Evolutionary conservation across 2,797 vertebrate species (phyloP), one percentile per base, ranked within the genome.

Genomic region (Melanotaenia nigrans): DNA sequence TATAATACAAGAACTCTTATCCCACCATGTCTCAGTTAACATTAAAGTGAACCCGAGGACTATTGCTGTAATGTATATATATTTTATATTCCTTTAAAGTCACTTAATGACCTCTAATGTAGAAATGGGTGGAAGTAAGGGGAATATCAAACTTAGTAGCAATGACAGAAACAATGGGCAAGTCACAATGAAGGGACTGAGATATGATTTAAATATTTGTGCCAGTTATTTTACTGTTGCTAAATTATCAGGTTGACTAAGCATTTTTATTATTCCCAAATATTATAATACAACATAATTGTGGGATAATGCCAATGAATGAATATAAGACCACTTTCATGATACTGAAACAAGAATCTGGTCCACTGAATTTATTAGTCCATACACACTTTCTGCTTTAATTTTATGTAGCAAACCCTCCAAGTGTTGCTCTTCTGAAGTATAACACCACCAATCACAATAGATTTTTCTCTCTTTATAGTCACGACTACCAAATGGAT

Each of bases 1-100:
- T 61, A 56, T 25, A 55, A 61, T 75, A 55, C 71, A 65, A 42
- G 40, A 65, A 64, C 61, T 64, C 58, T 56, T 40, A 13, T 59
- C 64, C 59, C 45, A 42, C 72, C 33, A 4, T 56, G 73, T 66
- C 56, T 72, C 40, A n/a, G 73, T 53, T 42, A 33, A 72, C 28
- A 61, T 42, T 18, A 53, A 75, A 47, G 40, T 33, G 51, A 20
- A 63, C 16, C 12, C 13, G 20, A 42, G 59, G 33, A 77, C 42
- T 61, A 38, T 49, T 18, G 61, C 36, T 70, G 4, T 45, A 40
- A 16, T 3, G 18, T 6, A 45, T 40, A 45, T 40, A 16, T 6
- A 18, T 45, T 47, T 47, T 8, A n/a, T 47, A 8, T 47, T 5
- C 7, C 18, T 47, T 58, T 5, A 59, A 35, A 22, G 63, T 73